phyloP scores from a whole-genome alignment of 2,797 vertebrate genomes.

The Taenioides sp. region DNA sequence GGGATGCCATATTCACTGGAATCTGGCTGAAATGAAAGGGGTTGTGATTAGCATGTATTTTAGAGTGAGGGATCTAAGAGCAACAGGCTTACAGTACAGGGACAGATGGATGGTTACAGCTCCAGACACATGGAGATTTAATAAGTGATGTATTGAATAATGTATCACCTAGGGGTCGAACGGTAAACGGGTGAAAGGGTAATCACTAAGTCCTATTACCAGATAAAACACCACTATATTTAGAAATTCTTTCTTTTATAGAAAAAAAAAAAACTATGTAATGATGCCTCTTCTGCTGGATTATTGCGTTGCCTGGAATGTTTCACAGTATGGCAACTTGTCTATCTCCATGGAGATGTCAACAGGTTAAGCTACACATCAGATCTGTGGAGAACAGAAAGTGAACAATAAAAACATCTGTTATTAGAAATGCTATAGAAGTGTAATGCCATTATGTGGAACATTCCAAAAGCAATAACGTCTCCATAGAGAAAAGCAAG shows the following conservation, averaged over 20 bases:
- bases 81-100: slow-evolving; percentile 1
- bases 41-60: slow-evolving; percentile 13
- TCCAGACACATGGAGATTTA: slow-evolving; percentile 15
- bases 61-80: background rate
- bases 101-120: slow-evolving; percentile 18
- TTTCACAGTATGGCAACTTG: background rate
- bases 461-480: too few species aligned
- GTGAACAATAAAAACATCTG: too few species aligned
- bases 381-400: too few species aligned
- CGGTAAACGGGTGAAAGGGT: background rate
- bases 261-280: too few species aligned
- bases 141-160: slow-evolving; percentile 41
- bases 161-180: slow-evolving; percentile 31
- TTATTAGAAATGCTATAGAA: too few species aligned
- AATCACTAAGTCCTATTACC: background rate
- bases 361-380: too few species aligned
- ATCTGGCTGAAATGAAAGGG: slow-evolving; percentile 5
- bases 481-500: too few species aligned
- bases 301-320: too few species aligned
- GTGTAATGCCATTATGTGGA: too few species aligned
- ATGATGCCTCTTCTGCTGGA: too few species aligned
- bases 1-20: slow-evolving; percentile 2
- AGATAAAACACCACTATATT: too few species aligned
- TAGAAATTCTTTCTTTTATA: too few species aligned
- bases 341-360: background rate